Evolutionary conservation across 2,888 invertebrate species (phyloP), one percentile per base, ranked within the genome.

Genomic region (Lissocephala sabroskyi): DNA sequence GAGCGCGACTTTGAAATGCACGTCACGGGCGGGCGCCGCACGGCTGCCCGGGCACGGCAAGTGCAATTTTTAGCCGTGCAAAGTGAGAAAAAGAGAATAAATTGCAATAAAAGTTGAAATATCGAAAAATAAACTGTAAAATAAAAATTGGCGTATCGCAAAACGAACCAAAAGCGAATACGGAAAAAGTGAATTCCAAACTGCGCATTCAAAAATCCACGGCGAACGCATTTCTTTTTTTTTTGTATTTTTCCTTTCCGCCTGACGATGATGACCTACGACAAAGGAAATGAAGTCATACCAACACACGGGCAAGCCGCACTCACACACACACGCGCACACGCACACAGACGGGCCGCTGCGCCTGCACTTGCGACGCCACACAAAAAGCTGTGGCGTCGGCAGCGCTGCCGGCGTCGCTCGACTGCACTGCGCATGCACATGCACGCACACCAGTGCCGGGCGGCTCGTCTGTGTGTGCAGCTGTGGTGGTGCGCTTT

Each of bases 241-340:
- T n/a, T n/a, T n/a, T n/a, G n/a, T n/a, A n/a, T n/a, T n/a, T n/a
- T n/a, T n/a, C n/a, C 65, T 79, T 52, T 65, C 60, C 57, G 63
- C 59, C 57, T 65, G n/a, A n/a, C n/a, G 78, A 52, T 64, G 80
- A 79, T 82, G 81, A 81, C 81, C 81, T 81, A 81, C 81, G 82
- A 81, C 81, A 81, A 81, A 81, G 81, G 81, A 81, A 81, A 81
- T 80, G 79, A 81, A 82, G 79, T 79, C 82, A 80, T 77, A 73
- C 74, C 75, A 80, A 63, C 48, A 65, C 44, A 43, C 36, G 53
- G 35, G 42, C 44, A 43, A 5, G 23, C 23, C 23, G 23, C 23
- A 23, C 23, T 17, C 30, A 36, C n/a, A 45, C 33, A 37, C 61
- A 59, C 41, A 52, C 39, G 48, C 33, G 41, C 16, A 37, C 35